Percentiles rank a stretch among this genome's conserved stretches.
phyloP scores from a whole-genome alignment of 2,888 invertebrate genomes.

The Macrosoma leucophasiata region DNA sequence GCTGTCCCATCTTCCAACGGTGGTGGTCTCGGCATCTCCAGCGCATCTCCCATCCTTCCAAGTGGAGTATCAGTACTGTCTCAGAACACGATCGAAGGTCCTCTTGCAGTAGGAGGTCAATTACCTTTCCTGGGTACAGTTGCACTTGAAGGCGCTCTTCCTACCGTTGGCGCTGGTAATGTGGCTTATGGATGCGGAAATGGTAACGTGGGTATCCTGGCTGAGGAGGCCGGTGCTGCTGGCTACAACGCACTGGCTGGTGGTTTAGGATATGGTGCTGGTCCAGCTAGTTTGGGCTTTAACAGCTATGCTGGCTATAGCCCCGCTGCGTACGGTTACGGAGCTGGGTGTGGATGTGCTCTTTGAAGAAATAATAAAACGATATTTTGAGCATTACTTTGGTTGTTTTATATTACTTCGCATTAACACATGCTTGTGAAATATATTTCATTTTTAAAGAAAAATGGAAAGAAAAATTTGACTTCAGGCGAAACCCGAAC shows the following conservation, averaged over 20 bases:
- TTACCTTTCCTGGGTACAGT: constrained; percentile 28
- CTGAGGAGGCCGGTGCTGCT: constrained; percentile 23
- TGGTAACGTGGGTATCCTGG: constrained; percentile 26
- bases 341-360: constrained; percentile 2
- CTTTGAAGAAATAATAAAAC: too few species aligned
- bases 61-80: constrained; percentile 35
- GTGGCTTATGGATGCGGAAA: constrained; percentile 33
- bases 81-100: constrained; percentile 35
- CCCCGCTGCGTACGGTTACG: not conserved
- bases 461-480: too few species aligned
- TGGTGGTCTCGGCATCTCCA: constrained; percentile 24
- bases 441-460: too few species aligned
- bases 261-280: constrained; percentile 4
- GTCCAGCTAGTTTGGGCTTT: too few species aligned
- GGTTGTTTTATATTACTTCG: too few species aligned
- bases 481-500: too few species aligned
- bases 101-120: constrained; percentile 21
- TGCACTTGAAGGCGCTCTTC: constrained; percentile 33
- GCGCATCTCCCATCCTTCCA: constrained; percentile 35
- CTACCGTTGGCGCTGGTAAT: constrained; percentile 35
- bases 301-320: constrained; percentile 2
- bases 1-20: constrained; percentile 24
- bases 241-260: constrained; percentile 7
- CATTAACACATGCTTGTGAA: too few species aligned
- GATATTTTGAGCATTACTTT: too few species aligned